These are phyloP conservation scores for Pterocles gutturalis DNA, from an alignment of 2,113 vertebrate genomes.

Conservation along the genomic window DNA sequence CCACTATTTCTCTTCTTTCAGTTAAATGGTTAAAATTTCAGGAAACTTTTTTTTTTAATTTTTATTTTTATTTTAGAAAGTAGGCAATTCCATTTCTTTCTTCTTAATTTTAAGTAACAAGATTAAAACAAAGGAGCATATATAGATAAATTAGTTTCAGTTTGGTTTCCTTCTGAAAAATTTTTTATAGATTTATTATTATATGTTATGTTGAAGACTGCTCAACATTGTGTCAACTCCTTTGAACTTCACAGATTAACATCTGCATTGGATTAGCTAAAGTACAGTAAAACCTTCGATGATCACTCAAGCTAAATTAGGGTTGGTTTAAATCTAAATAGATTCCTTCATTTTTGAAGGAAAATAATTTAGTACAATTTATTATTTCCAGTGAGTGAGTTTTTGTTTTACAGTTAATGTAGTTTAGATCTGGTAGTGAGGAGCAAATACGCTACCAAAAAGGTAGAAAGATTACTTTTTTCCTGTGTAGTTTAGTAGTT, in stretches of 20 bases:
- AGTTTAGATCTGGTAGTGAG: neutral
- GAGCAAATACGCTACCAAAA: neutral
- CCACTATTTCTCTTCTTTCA: neutral
- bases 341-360: neutral
- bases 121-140: neutral
- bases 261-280: neutral
- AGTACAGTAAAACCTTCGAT: neutral
- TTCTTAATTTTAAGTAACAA: neutral
- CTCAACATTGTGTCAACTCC: neutral
- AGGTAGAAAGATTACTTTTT: neutral
- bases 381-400: neutral
- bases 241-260: neutral
- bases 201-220: neutral
- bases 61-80: neutral
- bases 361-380: neutral
- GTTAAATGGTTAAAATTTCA: neutral
- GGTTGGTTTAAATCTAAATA: neutral
- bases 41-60: neutral
- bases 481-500: neutral
- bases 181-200: neutral
- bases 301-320: neutral
- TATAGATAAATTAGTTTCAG: neutral
- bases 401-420: neutral
- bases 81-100: neutral
- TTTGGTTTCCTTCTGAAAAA: neutral